Base-by-base conservation (phyloP, 1,140 invertebrate genomes). In the Grapholita molesta region DNA sequence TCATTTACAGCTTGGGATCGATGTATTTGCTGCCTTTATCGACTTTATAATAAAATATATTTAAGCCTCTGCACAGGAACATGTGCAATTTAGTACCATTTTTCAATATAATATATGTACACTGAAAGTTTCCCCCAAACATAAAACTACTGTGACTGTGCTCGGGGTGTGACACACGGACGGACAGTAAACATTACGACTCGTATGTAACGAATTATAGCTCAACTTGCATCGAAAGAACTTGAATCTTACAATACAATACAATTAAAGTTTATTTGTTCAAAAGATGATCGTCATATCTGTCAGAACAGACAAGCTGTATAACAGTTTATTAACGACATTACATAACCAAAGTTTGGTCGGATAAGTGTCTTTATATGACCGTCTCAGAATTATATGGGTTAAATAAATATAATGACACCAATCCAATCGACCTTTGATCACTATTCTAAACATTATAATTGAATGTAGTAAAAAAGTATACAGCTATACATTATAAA, bases 101-200 rank as follows among this genome's bases (percentile, higher is more conserved):
- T 21, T n/a, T n/a, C n/a, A n/a, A n/a, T n/a, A n/a, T 21, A 21
- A 48, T 7, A 15, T 48, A 48, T 21, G 18, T 48, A 48, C 42
- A 21, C 7, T 18, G 18, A 48, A 48, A 1, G 6, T 55, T 30
- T 30, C n/a, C 25, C 55, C 28, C 55, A 66, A 18, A 18, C n/a
- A 64, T 8, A 65, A 65, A 18, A 38, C 64, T 66, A 66, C 15
- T 6, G 64, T 66, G 32, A 32, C 64, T 32, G 32, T 66, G 64
- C 64, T 66, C 21, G 64, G 32, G 25, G 25, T 30, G 55, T 61
- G 55, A 28, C 55, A 61, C 55, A 61, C 55, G 55, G 55, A 61
- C 55, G 55, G 12, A 61, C 55, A 61, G n/a, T n/a, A n/a, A 61
- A 61, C 12, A 61, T 28, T 48, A 48, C 38, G 38, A 48, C 18